Conservation (phyloP, 2,888 invertebrate genomes). For the Stratiomys singularior region DNA sequence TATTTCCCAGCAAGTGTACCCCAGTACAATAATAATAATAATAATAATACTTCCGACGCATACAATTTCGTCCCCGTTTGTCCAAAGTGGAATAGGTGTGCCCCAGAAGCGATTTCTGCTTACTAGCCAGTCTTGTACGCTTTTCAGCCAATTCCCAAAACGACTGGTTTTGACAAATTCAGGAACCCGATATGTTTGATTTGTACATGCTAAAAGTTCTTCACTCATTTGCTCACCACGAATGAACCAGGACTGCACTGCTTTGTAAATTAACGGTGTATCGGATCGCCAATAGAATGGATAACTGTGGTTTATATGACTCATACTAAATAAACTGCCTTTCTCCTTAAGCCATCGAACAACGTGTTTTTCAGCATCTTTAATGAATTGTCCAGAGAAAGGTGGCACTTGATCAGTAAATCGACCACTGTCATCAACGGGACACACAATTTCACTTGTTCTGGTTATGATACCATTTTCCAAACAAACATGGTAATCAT, state of each 20-base stretch:
- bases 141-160: conserved; percentile 97
- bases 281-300: conserved; percentile 99
- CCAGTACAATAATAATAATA: too few species aligned
- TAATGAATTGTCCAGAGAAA: conserved; percentile 91
- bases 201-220: conserved; percentile 79
- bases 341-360: conserved; percentile 81
- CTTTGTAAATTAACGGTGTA: conserved; percentile 97
- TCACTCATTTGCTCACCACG: conserved; percentile 91
- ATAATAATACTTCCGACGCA: conserved; percentile 97
- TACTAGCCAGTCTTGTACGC: conserved; percentile 98
- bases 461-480: conserved; percentile 83
- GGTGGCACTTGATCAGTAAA: conserved; percentile 87
- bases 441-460: conserved; percentile 91
- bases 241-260: conserved; percentile 99
- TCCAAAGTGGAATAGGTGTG: conserved; percentile 98
- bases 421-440: conserved; percentile 90
- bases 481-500: conserved; percentile 89
- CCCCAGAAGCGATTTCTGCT: conserved; percentile 97
- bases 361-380: conserved; percentile 97
- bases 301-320: conserved; percentile 92
- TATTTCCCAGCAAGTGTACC: too few species aligned
- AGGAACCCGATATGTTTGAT: conserved; percentile 97
- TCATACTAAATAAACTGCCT: conserved; percentile 79
- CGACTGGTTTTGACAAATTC: conserved; percentile 97
- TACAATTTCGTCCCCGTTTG: conserved; percentile 91